A percentile compares a stretch with the other conserved stretches of the same genome.
Conservation (phyloP, 2,113 vertebrate species). For the Nymphicus hollandicus region DNA sequence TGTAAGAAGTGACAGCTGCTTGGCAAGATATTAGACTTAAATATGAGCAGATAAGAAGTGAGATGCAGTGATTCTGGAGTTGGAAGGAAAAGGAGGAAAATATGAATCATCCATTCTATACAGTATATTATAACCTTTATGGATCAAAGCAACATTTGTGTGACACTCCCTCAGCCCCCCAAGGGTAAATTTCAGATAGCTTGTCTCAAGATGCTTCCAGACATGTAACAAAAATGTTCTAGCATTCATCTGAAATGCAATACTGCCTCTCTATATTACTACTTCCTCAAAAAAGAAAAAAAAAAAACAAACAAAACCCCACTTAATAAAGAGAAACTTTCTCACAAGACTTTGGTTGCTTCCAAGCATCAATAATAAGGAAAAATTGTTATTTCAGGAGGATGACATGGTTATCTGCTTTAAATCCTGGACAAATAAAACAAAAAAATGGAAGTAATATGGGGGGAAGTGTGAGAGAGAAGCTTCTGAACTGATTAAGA, state of each 20-base stretch:
- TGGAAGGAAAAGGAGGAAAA: not conserved
- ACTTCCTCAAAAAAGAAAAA: not conserved
- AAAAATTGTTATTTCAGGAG: not conserved
- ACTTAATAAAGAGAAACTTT: not conserved
- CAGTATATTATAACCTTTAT: not conserved
- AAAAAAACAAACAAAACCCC: not conserved
- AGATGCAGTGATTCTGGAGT: not conserved
- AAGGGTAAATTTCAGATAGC: not conserved
- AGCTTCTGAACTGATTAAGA: not conserved
- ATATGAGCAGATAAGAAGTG: constrained; percentile 12
- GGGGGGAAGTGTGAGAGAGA: not conserved
- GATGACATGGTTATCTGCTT: not conserved
- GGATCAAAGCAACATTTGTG: not conserved
- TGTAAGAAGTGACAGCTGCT: constrained; percentile 40
- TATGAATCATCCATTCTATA: not conserved
- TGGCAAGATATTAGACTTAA: constrained; percentile 23
- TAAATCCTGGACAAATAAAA: not conserved
- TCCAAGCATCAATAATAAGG: not conserved
- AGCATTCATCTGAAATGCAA: not conserved
- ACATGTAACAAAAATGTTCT: not conserved
- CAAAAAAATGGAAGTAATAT: not conserved
- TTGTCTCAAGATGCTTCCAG: not conserved
- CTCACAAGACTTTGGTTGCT: not conserved
- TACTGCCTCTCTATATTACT: not conserved
- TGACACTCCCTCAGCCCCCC: not conserved